Evolutionary conservation across 1,140 invertebrate species (phyloP), one percentile per base, ranked within the genome.

Genomic region (Ladona fulva): DNA sequence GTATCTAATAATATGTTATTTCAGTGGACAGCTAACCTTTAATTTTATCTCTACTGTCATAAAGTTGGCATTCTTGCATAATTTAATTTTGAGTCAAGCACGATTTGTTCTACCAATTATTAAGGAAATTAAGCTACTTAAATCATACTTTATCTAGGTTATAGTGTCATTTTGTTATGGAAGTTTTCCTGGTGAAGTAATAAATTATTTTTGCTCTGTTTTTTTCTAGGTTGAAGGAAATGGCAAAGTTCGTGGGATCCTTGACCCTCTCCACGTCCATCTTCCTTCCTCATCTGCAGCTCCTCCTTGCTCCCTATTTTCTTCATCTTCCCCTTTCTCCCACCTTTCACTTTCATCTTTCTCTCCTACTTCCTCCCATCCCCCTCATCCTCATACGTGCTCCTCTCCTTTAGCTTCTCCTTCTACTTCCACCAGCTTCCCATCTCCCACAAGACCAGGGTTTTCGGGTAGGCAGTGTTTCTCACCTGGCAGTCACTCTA

Each of bases 371-470:
- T 66, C 52, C 12, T 19, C 52, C 16, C 52, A 16, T 22, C 52
- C 52, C 5, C 52, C 52, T 12, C 52, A 16, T 5, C 52, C 52
- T 22, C 16, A 16, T 12, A 19, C 52, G 12, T 66, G 52, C 12
- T 66, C 16, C 52, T 22, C 52, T 22, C 52, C 52, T 66, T 22
- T 66, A 16, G 52, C 52, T 22, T 66, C 52, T 22, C 52, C 52
- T 22, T 66, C 52, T 22, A 37, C 29, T 8, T 66, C 52, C 3
- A 19, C 52, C 12, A 66, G 52, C 52, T 91, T 91, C 8, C 91
- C 90, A 7, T 92, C 91, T 0, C 91, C 91, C 3, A 92, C 90
- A 14, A 85, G 89, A 78, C 85, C 84, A 74, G 82, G 85, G 25
- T 66, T 66, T 12, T 81, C 86, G 77, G 86, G 87, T 80, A 88